These are phyloP conservation scores for Solenopsis fugax DNA, from an alignment of 1,140 invertebrate species.

Conservation along the genomic window DNA sequence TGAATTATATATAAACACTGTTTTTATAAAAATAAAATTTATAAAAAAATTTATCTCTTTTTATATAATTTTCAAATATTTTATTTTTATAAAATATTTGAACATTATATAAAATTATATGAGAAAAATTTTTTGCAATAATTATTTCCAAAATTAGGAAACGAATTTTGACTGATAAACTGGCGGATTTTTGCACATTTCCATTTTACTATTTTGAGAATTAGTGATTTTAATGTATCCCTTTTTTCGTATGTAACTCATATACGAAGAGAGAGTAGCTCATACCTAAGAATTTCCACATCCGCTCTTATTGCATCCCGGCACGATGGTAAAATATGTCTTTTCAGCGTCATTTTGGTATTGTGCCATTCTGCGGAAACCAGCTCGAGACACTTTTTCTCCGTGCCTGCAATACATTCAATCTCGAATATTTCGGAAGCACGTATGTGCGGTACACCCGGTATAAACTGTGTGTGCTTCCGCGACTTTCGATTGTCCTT, in stretches of 20 bases:
- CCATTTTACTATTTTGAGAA: not conserved
- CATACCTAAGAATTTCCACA: slow-evolving; percentile 78
- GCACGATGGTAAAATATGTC: slow-evolving; percentile 75
- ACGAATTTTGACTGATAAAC: not conserved
- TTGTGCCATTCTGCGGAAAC: slow-evolving; percentile 82
- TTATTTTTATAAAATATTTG: not conserved
- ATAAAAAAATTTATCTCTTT: too few relatives aligned
- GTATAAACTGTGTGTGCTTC: slow-evolving; percentile 47
- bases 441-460: slow-evolving; percentile 74
- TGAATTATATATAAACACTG: too few relatives aligned
- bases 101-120: not conserved
- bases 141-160: slow-evolving; percentile 4
- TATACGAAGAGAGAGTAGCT: not conserved
- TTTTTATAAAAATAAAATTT: too few relatives aligned
- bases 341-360: slow-evolving; percentile 77
- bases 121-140: not conserved
- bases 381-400: slow-evolving; percentile 79
- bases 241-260: not conserved
- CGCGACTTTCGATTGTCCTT: slow-evolving; percentile 53
- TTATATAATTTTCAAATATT: too few relatives aligned
- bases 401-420: slow-evolving; percentile 79
- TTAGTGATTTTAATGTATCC: not conserved
- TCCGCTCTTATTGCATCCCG: slow-evolving; percentile 77
- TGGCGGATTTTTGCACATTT: not conserved
- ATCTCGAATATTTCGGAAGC: slow-evolving; percentile 80